Evolutionary conservation across 2,113 vertebrate species (phyloP).

Genomic region (Colossoma macropomum): DNA sequence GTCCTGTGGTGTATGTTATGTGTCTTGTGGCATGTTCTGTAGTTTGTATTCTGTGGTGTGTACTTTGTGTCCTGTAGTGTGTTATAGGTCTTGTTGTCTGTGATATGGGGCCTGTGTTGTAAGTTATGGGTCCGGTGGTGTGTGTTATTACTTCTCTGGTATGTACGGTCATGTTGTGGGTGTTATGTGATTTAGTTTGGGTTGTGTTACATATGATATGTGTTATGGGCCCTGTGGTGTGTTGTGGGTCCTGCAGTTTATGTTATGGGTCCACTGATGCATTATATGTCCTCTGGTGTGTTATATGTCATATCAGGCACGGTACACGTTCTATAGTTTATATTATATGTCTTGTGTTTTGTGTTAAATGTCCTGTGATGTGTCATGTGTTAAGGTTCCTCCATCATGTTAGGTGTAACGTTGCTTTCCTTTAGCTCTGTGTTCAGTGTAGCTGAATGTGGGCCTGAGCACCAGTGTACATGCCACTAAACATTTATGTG

Average conservation of each 20-base stretch:
- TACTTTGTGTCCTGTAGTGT: too few species aligned
- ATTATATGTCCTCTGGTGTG: not conserved
- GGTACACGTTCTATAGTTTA: not conserved
- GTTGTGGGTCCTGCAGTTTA: not conserved
- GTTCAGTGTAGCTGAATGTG: not conserved
- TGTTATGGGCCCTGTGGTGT: not conserved
- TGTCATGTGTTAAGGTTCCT: not conserved
- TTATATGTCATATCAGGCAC: not conserved
- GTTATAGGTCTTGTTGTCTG: not conserved
- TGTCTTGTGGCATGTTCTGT: not conserved
- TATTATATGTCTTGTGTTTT: not conserved
- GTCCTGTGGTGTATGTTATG: not conserved
- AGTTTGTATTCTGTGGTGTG: not conserved
- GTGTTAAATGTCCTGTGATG: not conserved
- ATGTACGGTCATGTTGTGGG: not conserved
- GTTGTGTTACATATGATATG: not conserved
- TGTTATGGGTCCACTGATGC: not conserved
- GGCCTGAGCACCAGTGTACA: not conserved
- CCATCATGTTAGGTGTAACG: not conserved
- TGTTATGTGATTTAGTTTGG: too few species aligned
- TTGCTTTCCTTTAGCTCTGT: not conserved
- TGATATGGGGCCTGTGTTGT: not conserved
- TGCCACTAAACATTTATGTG: not conserved
- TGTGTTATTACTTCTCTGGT: too few species aligned
- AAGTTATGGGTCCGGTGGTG: too few species aligned